Evolutionary conservation across 2,113 vertebrate genomes (phyloP).

Genomic region (Chitala chitala): DNA sequence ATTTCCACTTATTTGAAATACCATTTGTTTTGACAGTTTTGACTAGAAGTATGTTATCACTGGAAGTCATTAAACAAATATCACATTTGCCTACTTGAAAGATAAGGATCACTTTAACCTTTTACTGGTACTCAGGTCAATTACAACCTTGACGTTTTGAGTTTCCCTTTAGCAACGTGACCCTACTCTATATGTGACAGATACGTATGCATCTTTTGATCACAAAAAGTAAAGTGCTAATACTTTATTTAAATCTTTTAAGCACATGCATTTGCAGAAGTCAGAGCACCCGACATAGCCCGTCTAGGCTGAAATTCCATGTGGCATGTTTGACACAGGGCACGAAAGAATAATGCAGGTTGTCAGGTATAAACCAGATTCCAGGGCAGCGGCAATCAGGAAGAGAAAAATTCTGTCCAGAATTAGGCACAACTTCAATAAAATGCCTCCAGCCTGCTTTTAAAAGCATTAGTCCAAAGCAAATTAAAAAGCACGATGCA

Average conservation of each 20-base stretch:
- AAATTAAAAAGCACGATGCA: slow-evolving; percentile 75
- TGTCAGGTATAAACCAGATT: slow-evolving; percentile 58
- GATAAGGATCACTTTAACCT: slow-evolving; percentile 43
- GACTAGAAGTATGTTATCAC: slow-evolving; percentile 45
- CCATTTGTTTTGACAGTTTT: slow-evolving; percentile 38
- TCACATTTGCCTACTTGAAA: slow-evolving; percentile 40
- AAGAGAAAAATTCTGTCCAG: slow-evolving; percentile 45
- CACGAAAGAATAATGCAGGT: slow-evolving; percentile 51
- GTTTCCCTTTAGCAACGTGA: slow-evolving; percentile 26
- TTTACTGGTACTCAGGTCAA: slow-evolving; percentile 36
- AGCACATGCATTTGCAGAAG: slow-evolving; percentile 29
- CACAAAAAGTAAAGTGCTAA: slow-evolving; percentile 33
- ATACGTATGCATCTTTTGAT: slow-evolving; percentile 36
- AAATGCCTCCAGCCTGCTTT: slow-evolving; percentile 66
- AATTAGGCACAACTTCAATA: slow-evolving; percentile 66
- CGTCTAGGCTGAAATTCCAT: slow-evolving; percentile 39
- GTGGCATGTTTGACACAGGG: slow-evolving; percentile 59
- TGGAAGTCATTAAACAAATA: slow-evolving; percentile 48
- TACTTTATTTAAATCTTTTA: slow-evolving; percentile 47
- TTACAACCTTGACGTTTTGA: slow-evolving; percentile 41
- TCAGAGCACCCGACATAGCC: not conserved
- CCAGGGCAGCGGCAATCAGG: slow-evolving; percentile 53
- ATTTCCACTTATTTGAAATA: slow-evolving; percentile 28
- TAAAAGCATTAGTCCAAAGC: slow-evolving; percentile 70
- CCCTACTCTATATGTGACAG: slow-evolving; percentile 31